Base-by-base conservation (phyloP, 1,140 invertebrate genomes). In the Arctopsyche grandis region DNA sequence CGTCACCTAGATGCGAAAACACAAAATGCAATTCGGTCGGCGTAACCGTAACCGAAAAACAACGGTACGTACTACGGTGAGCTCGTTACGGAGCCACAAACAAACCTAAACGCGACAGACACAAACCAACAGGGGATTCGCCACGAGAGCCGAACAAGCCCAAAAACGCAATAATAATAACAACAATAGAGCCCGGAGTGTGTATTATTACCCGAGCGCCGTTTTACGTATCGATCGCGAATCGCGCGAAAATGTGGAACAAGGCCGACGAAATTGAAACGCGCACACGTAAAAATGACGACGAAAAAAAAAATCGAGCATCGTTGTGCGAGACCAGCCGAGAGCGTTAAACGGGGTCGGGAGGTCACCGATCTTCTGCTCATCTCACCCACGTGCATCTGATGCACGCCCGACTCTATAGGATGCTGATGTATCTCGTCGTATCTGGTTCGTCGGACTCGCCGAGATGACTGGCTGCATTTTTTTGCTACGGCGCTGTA, bases 231-330 rank as follows among this genome's bases (percentile, higher is more conserved):
- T 66, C 63, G 63, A 66, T 26, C 63, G 56, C 16, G 29, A 38
- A 38, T 52, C 24, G 1, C 22, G 10, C 63, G 24, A 66, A 66
- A 22, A 66, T 26, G 21, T 66, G 63, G 63, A 66, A 26, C 63
- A 66, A 66, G 63, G 63, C 63, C 63, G 63, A 66, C 63, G 63
- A 66, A 66, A 66, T 26, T 26, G 63, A 66, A 66, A 66, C 63
- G 63, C 48, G 48, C 48, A 16, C 48, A 16, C 16, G 48, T 1
- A 52, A 46, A 7, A 46, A 46, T 46, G 5, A 46, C 44, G 12
- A 46, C 12, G 12, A 46, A 46, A 46, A 14, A 52, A 52, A 52
- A 52, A 52, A 16, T 16, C 10, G 48, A 52, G 48, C 16, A 52
- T 1, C 48, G 48, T 52, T 16, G 48, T 52, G 16, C 48, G 48